Percentiles rank a stretch among this genome's conserved stretches.
Evolutionary conservation across 2,888 invertebrate genomes (phyloP).

Genomic region (Adela reaumurella): DNA sequence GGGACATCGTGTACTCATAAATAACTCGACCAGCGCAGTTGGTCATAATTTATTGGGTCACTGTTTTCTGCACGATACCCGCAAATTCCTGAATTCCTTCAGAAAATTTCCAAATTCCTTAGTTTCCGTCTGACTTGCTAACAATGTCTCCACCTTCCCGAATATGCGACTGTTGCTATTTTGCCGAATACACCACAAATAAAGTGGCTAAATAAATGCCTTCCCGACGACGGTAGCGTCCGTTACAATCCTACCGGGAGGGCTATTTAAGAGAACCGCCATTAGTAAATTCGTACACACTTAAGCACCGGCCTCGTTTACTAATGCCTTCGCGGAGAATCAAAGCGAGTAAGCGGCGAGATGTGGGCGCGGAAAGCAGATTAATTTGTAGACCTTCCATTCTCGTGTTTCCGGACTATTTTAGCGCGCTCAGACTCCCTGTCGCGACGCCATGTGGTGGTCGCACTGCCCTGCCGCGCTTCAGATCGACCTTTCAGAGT

Average conservation of each 20-base stretch:
- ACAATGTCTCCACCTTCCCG: background rate
- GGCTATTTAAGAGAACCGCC: background rate
- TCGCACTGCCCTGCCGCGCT: no score
- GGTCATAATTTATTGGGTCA: background rate
- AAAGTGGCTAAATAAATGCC: background rate
- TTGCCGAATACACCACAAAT: background rate
- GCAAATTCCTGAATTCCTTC: background rate
- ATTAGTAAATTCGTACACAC: background rate
- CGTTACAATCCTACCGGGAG: background rate
- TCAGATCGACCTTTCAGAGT: background rate
- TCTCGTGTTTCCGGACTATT: background rate
- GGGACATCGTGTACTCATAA: background rate
- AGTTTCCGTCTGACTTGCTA: background rate
- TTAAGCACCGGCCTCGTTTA: background rate
- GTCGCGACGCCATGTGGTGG: no score
- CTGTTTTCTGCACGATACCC: background rate
- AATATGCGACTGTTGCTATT: background rate
- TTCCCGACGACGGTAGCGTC: background rate
- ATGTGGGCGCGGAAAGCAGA: background rate
- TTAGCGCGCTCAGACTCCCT: no score
- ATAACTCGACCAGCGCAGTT: background rate
- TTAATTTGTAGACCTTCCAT: background rate
- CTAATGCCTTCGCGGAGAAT: background rate
- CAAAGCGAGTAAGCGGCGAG: background rate
- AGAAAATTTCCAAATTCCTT: no score